These are phyloP conservation scores for Macropis europaea DNA, from an alignment of 2,888 invertebrate genomes.

Conservation along the genomic window DNA sequence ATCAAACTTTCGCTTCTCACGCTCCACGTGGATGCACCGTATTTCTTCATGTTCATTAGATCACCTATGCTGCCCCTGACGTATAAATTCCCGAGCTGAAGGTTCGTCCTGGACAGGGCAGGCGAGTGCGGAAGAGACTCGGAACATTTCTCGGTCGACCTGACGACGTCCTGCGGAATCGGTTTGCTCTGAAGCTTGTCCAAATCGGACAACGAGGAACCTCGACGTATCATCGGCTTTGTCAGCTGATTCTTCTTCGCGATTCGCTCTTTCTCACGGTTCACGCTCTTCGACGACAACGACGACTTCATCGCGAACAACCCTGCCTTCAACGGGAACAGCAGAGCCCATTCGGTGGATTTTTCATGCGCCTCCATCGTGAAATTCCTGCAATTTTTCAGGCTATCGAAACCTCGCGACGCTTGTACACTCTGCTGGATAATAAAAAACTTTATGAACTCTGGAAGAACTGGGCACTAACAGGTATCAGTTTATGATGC, in stretches of 20 bases:
- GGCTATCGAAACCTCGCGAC: not conserved
- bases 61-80: conserved; percentile 87
- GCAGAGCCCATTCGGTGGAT: conserved; percentile 82
- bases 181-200: conserved; percentile 82
- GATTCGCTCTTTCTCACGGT: conserved; percentile 65
- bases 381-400: not conserved
- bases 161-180: conserved; percentile 80
- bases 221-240: conserved; percentile 83
- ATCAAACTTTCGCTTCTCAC: conserved; percentile 87
- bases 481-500: no score
- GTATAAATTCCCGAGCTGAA: conserved; percentile 70
- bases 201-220: conserved; percentile 87
- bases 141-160: conserved; percentile 79
- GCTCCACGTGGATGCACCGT: conserved; percentile 87
- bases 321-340: conserved; percentile 83
- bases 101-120: conserved; percentile 80
- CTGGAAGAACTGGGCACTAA: no score
- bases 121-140: conserved; percentile 82
- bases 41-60: conserved; percentile 88
- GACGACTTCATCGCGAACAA: conserved; percentile 82
- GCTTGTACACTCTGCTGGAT: no score
- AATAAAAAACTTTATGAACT: no score
- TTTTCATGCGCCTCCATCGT: conserved; percentile 79
- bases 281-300: conserved; percentile 72
- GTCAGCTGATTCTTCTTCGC: conserved; percentile 53